phyloP scores from a whole-genome alignment of 2,888 invertebrate species.

The Lasioglossum malachurum region DNA sequence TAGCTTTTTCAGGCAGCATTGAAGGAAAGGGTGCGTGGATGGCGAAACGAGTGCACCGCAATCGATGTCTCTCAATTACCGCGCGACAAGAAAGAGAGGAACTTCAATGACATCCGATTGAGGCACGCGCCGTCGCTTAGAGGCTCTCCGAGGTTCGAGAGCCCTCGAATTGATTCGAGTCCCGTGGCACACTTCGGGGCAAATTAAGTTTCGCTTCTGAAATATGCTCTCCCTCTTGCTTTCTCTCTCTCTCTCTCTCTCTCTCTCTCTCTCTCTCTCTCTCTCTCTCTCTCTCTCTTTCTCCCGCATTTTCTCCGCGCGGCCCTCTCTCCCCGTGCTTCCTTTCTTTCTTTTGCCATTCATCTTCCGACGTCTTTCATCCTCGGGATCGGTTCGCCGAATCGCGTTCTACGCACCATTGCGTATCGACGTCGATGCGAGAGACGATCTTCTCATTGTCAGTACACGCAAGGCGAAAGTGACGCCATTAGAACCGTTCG shows the following conservation, averaged over 20 bases:
- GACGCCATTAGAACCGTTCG: conserved; percentile 5
- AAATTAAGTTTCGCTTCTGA: conserved; percentile 82
- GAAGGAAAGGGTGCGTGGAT: conserved; percentile 26
- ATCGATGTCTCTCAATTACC: conserved; percentile 73
- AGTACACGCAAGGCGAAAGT: not conserved
- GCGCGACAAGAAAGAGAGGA: conserved; percentile 64
- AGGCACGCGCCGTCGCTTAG: conserved; percentile 78
- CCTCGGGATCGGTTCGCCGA: conserved; percentile 34
- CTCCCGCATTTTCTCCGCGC: conserved; percentile 28
- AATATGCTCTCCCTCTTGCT: conserved; percentile 69
- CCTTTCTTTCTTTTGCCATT: conserved; percentile 43
- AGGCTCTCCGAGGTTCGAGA: conserved; percentile 77
- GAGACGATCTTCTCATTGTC: not conserved
- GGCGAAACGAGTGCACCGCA: conserved; percentile 59
- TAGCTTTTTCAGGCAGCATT: not conserved
- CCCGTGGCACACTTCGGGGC: conserved; percentile 81
- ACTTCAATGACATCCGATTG: conserved; percentile 73
- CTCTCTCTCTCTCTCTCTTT: conserved; percentile 27
- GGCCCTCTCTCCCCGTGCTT: not conserved
- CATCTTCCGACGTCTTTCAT: conserved; percentile 43
- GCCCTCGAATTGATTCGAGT: conserved; percentile 82
- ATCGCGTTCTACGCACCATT: conserved; percentile 45
- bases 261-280: conserved; percentile 4
- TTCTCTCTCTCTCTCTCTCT: conserved; percentile 54
- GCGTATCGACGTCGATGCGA: conserved; percentile 56